phyloP scores from a whole-genome alignment of 2,888 invertebrate genomes.

The Dasysyrphus tricinctus region DNA sequence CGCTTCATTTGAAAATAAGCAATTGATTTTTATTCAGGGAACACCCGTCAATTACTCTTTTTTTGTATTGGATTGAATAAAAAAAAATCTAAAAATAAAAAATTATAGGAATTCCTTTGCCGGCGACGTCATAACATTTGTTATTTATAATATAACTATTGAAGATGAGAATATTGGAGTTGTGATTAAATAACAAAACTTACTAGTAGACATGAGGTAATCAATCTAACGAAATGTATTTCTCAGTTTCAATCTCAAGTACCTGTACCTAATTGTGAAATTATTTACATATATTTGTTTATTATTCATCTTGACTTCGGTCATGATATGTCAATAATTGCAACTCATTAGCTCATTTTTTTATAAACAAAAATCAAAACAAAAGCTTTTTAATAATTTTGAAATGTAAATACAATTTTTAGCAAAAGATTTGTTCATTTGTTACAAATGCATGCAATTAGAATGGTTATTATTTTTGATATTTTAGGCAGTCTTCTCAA shows the following conservation, averaged over 20 bases:
- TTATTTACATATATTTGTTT: neutral
- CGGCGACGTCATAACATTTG: neutral
- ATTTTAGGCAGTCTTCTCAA: no score
- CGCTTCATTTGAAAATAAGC: neutral
- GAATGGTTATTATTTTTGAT: no score
- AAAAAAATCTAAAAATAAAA: neutral
- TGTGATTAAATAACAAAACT: neutral
- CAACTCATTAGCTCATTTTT: neutral
- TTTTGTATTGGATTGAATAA: neutral
- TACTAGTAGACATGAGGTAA: conserved; percentile 1
- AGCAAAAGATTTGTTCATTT: neutral
- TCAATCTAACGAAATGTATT: neutral
- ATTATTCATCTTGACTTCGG: conserved; percentile 6
- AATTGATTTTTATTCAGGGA: conserved; percentile 6
- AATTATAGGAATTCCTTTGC: neutral
- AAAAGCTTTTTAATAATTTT: neutral
- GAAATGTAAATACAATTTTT: neutral
- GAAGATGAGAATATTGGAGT: neutral
- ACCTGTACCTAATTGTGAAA: neutral
- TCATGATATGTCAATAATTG: neutral
- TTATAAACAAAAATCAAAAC: neutral
- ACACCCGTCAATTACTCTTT: neutral
- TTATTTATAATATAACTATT: conserved; percentile 16
- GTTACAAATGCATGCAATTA: neutral
- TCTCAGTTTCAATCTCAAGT: neutral